Base-by-base conservation (phyloP, 2,888 invertebrate genomes). In the Helicoverpa assulta region DNA sequence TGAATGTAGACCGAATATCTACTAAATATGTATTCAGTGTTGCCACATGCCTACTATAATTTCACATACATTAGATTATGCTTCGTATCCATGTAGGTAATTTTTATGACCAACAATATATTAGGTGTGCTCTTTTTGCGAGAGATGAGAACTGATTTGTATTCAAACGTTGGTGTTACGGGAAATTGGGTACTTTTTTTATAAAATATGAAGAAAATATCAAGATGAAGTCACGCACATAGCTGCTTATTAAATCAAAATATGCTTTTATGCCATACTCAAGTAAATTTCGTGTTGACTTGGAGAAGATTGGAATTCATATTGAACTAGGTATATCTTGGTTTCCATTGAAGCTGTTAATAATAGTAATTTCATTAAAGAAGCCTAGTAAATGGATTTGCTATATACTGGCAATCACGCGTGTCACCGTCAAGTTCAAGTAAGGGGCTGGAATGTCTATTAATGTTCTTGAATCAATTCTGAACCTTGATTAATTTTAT, bases 1-100 rank as follows among this genome's bases (percentile, higher is more conserved):
- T 84, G 89, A 89, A 91, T 91, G 84, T 88, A 85, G 86, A 75
- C 80, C 76, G 82, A 85, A 85, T 80, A 64, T 76, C 81, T 76
- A 85, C 85, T 75, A 82, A 82, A 81, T 82, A 81, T 81, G 79
- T 81, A 85, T 83, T 81, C 83, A 78, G 79, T 82, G 81, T 76
- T 75, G 70, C 76, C 77, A 59, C 67, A 77, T 67, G 60, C 71
- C 57, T 76, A 70, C 80, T 83, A 78, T 81, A 85, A 86, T 85
- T 85, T 80, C 74, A 84, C 69, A 79, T 70, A 80, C 71, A 76
- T 82, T 73, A 82, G 71, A 81, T 81, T 80, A 78, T 73, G 69
- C 68, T 66, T 71, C 71, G 69, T 69, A 69, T 73, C 74, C 61
- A 76, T 37, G 37, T 80, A 64, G 43, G 65, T 78, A 70, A 76